These are phyloP conservation scores for Hartigia nigra DNA, from an alignment of 2,888 invertebrate species.

Conservation along the genomic window DNA sequence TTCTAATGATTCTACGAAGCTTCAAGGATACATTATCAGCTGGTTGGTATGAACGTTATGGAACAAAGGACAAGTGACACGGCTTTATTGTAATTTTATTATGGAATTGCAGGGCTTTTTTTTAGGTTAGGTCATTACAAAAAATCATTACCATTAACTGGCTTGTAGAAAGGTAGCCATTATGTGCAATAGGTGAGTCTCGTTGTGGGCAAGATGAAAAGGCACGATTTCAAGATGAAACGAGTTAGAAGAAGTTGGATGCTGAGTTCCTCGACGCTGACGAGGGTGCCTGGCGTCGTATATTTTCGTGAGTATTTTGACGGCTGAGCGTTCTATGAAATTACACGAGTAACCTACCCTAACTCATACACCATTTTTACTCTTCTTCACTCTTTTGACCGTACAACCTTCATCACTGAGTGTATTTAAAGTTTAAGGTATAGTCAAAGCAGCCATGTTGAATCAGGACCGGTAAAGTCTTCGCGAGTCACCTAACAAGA, in stretches of 20 bases:
- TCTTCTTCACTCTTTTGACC: background rate
- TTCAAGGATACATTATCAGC: background rate
- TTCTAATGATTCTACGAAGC: background rate
- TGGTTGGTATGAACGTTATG: background rate
- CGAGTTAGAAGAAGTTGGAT: background rate
- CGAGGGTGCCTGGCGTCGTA: slow-evolving; percentile 57
- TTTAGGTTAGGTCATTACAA: background rate
- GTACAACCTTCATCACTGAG: background rate
- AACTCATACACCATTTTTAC: too few relatives aligned
- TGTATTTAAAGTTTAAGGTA: background rate
- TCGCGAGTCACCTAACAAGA: slow-evolving; percentile 23
- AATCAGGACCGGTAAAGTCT: background rate
- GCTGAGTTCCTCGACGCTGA: slow-evolving; percentile 42
- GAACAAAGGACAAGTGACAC: background rate
- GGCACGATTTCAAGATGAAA: background rate
- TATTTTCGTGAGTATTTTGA: slow-evolving; percentile 56
- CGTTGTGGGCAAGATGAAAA: background rate
- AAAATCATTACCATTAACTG: background rate
- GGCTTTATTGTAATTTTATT: background rate
- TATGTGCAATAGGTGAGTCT: background rate
- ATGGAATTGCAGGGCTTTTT: background rate
- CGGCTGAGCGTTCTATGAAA: slow-evolving; percentile 59
- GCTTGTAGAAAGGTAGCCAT: background rate
- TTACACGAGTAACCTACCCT: slow-evolving; percentile 40
- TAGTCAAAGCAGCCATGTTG: background rate